Base-by-base conservation (phyloP, 30 jellyfish, hydroid and myxozoan species). In the Aurelia aurita complex sp. Pacific region DNA sequence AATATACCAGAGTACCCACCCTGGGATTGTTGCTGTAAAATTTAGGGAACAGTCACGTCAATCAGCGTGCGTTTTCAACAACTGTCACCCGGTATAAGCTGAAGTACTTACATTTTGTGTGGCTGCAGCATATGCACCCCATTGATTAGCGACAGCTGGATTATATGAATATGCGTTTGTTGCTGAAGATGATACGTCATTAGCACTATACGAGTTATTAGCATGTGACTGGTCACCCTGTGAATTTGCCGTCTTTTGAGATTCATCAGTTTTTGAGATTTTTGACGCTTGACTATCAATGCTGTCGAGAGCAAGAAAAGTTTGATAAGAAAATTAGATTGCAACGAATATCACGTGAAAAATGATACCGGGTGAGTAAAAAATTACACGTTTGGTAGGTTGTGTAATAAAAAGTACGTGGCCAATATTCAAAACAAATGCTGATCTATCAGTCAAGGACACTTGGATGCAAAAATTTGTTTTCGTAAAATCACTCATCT, bases 71-170 rank as follows among this genome's bases (percentile, higher is more conserved):
- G 33, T 17, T 17, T 17, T 17, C 69, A 10, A 61, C 5, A 0
- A 61, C 9, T 16, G 16, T 35, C 17, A 18, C 18, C 40, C 19
- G 19, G 15, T 4, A 7, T 46, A 6, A 52, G 17, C 0, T 32
- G 36, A 36, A 50, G 14, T 35, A 71, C 91, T n/a, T 71, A 82
- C 91, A 42, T 34, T 82, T 60, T 69, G 91, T 16, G 83, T 79
- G 65, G 86, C 71, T 46, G 87, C 76, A 57, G 85, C 85, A 42
- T 82, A 82, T 19, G 91, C 83, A 18, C 77, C 84, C 91, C 91
- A 82, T 19, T 70, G 85, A 60, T 82, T 82, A 43, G 91, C 61
- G 52, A 69, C 71, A 17, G 77, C 76, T 69, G 90, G 77, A 29
- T 69, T 38, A 67, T 82, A 82, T 19, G 85, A 36, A 57, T 70